These are phyloP conservation scores for Hyles euphorbiae DNA, from an alignment of 1,140 invertebrate genomes.

Conservation along the genomic window DNA sequence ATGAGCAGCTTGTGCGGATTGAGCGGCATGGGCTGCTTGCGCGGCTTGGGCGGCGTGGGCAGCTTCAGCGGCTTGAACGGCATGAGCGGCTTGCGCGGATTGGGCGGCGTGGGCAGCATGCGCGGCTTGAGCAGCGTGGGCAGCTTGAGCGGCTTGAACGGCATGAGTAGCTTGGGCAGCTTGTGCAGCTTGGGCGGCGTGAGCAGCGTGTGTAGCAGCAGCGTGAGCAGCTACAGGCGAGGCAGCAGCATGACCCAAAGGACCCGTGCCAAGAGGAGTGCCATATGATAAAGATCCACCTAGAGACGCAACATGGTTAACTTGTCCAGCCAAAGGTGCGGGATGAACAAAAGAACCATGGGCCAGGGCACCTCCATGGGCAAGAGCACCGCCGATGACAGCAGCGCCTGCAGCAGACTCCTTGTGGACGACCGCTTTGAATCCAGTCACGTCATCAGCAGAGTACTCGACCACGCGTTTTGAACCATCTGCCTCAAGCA, in stretches of 20 bases:
- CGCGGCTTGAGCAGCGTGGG: conserved; percentile 24
- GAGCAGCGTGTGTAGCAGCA: conserved; percentile 8
- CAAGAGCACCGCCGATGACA: conserved; percentile 4
- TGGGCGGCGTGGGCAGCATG: conserved; percentile 12
- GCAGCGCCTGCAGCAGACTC: conserved; percentile 31
- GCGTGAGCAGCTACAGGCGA: conserved; percentile 7
- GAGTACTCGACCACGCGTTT: conserved; percentile 70
- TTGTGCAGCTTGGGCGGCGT: conserved; percentile 2
- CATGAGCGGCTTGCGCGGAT: conserved; percentile 4
- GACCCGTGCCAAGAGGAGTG: conserved; percentile 17
- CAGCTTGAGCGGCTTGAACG: conserved; percentile 16
- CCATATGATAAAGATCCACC: conserved; percentile 22
- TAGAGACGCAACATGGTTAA: background rate
- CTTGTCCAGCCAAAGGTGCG: conserved; percentile 14
- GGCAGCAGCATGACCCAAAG: conserved; percentile 23
- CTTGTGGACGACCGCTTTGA: conserved; percentile 73
- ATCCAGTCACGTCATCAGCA: conserved; percentile 64
- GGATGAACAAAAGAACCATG: conserved; percentile 5
- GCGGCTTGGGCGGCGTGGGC: conserved; percentile 4
- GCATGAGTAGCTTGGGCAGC: conserved; percentile 13
- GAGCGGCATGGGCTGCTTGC: background rate
- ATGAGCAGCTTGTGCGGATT: conserved; percentile 2
- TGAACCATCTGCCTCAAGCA: conserved; percentile 67
- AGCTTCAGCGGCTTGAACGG: conserved; percentile 4
- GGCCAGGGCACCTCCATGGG: conserved; percentile 6